Percentiles rank a stretch among this genome's conserved stretches.
Conservation (phyloP, 2,888 invertebrate species). For the Conistra vaccinii region DNA sequence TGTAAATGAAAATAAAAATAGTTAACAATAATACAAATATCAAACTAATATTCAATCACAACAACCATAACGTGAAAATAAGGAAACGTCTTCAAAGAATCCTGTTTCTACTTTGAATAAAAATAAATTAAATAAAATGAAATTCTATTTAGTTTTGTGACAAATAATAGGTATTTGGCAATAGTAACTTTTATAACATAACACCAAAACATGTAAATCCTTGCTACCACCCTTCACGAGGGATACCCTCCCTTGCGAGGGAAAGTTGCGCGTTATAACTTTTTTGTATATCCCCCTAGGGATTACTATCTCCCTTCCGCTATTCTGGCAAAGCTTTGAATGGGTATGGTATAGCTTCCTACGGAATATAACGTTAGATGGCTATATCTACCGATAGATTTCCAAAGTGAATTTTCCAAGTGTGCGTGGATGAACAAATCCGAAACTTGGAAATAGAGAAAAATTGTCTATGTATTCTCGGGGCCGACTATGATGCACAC, state of each 20-base stretch:
- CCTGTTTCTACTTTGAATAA: background rate
- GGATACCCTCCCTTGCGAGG: constrained; percentile 12
- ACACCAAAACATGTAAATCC: background rate
- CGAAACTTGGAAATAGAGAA: background rate
- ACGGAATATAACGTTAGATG: background rate
- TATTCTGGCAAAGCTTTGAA: constrained; percentile 17
- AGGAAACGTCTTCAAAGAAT: background rate
- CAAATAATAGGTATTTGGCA: background rate
- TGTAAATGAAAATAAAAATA: constrained; percentile 13
- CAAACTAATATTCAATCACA: background rate
- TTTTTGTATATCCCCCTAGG: constrained; percentile 1
- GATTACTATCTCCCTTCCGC: constrained; percentile 11
- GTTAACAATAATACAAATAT: background rate
- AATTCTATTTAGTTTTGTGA: background rate
- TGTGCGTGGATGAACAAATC: too few species aligned
- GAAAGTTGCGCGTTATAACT: constrained; percentile 8
- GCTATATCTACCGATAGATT: background rate
- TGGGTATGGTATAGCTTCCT: background rate
- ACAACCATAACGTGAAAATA: background rate
- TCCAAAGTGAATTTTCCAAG: background rate
- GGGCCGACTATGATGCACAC: background rate
- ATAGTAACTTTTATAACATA: background rate
- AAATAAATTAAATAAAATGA: background rate
- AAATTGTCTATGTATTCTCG: background rate
- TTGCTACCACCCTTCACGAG: constrained; percentile 17